These are phyloP conservation scores for Lerema accius DNA, from an alignment of 1,140 invertebrate genomes.

Conservation along the genomic window DNA sequence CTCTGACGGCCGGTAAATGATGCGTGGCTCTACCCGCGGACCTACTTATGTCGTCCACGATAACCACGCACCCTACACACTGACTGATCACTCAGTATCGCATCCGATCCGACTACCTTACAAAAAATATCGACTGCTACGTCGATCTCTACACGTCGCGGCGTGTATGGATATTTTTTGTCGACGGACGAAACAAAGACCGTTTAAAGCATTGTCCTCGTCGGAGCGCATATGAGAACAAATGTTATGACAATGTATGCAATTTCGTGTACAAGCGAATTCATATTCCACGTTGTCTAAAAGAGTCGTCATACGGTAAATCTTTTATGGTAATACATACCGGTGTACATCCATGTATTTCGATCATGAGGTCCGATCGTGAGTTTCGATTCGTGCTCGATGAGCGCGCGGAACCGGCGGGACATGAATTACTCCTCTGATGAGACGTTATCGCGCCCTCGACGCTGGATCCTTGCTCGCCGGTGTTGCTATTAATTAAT, in stretches of 20 bases:
- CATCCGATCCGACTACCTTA: conserved; percentile 27
- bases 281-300: conserved; percentile 73
- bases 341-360: conserved; percentile 62
- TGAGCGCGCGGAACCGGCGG: conserved; percentile 45
- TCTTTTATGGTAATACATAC: conserved; percentile 74
- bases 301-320: conserved; percentile 77
- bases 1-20: conserved; percentile 65
- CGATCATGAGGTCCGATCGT: conserved; percentile 70
- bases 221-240: conserved; percentile 49
- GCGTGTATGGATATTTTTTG: conserved; percentile 40
- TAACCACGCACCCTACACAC: conserved; percentile 54
- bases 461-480: conserved; percentile 32
- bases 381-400: conserved; percentile 65
- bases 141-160: conserved; percentile 9
- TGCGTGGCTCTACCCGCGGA: conserved; percentile 64
- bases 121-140: conserved; percentile 34
- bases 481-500: conserved; percentile 34
- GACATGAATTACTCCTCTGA: conserved; percentile 58
- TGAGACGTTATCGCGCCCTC: conserved; percentile 52
- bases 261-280: conserved; percentile 72
- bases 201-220: conserved; percentile 45
- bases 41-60: conserved; percentile 67
- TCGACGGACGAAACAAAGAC: conserved; percentile 40
- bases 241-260: conserved; percentile 73
- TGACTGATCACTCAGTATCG: conserved; percentile 48